Evolutionary conservation across 2,797 vertebrate species (phyloP), one percentile per base, ranked within the genome.

Genomic region (Hephaestus fuliginosus): DNA sequence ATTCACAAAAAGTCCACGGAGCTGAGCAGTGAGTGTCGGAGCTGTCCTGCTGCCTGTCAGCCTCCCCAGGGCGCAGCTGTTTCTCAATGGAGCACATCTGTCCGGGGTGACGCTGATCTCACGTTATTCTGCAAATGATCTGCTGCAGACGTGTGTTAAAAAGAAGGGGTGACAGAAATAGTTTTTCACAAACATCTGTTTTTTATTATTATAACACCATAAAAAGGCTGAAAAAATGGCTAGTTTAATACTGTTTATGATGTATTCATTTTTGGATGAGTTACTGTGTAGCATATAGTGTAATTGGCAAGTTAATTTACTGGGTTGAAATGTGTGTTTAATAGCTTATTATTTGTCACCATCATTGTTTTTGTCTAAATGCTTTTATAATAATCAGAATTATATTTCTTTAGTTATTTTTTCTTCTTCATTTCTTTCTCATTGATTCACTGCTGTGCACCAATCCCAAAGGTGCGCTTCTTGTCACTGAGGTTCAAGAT

Each of bases 1-100:
- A 94, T 95, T 96, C 95, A 95, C 90, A 95, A 95, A 95, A 93
- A 90, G 79, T 69, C 77, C 88, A 76, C 83, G 70, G 85, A 78
- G 86, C 82, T 66, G 87, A 84, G 88, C 44, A 36, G 65, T 46
- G 86, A 62, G 78, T 43, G 79, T 11, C 25, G 68, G 3, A 55
- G 84, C 73, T 73, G 76, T 61, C 82, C 78, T 80, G 44, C 69
- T 72, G 25, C 25, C 73, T 39, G 69, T 25, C 25, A 41, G 53
- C 60, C 81, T 86, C 83, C 74, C 63, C 76, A 51, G 74, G 72
- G 70, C 80, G 70, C 77, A 64, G 75, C 76, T 89, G 30, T 94
- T 93, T 93, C 68, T 93, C 92, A 95, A 93, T 93, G 94, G 91
- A 90, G 80, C 82, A 80, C 88, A 88, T 91, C 87, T 88, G 91